These are phyloP conservation scores for Labrus mixtus DNA, from an alignment of 2,113 vertebrate species.

Conservation along the genomic window DNA sequence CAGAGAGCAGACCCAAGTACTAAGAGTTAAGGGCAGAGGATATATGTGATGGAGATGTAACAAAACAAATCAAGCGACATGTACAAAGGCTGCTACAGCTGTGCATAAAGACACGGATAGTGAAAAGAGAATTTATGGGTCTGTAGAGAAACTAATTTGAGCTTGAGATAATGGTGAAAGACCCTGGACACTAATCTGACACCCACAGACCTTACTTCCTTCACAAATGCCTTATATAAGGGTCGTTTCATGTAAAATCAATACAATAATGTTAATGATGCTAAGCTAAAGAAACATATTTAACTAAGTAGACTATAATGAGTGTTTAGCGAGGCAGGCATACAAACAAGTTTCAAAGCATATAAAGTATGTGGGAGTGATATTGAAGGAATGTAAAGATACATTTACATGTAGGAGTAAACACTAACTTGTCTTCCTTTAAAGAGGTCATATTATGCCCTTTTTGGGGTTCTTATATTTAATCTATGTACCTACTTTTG, in stretches of 20 bases:
- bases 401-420: no score
- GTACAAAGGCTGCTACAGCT: constrained; percentile 30
- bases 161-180: constrained; percentile 24
- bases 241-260: constrained; percentile 44
- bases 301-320: not conserved
- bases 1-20: constrained; percentile 26
- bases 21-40: constrained; percentile 48
- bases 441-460: no score
- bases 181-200: constrained; percentile 4
- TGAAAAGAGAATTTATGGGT: constrained; percentile 26
- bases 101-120: constrained; percentile 14
- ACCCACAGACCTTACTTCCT: constrained; percentile 1
- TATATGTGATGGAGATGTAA: constrained; percentile 37
- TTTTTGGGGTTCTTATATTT: no score
- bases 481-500: no score
- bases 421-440: no score
- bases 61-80: constrained; percentile 50
- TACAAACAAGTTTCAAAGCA: no score
- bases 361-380: no score
- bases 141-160: constrained; percentile 17
- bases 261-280: constrained; percentile 20
- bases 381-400: no score
- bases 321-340: no score
- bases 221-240: constrained; percentile 28
- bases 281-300: not conserved